Percentiles rank a stretch among this genome's conserved stretches.
Conservation (phyloP, 2,888 invertebrate genomes). For the Pseudococcus viburni region DNA sequence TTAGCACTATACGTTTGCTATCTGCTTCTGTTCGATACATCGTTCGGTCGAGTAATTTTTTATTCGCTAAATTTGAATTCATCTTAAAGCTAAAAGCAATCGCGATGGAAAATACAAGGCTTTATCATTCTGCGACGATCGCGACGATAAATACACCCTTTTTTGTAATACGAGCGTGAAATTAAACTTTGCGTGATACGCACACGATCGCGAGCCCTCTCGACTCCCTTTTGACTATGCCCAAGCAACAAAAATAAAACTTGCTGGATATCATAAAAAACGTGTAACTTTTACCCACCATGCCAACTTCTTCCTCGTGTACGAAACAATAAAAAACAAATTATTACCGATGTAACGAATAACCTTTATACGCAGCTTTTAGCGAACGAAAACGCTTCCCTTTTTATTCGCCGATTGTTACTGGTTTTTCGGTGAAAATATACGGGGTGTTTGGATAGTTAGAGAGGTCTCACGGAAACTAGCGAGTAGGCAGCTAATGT, state of each 20-base stretch:
- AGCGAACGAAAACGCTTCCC: neutral
- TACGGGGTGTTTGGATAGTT: no score
- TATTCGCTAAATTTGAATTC: slow-evolving; percentile 28
- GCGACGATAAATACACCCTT: neutral
- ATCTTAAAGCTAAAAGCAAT: neutral
- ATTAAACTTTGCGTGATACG: slow-evolving; percentile 37
- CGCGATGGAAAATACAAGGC: neutral
- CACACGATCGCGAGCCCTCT: neutral
- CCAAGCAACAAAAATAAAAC: slow-evolving; percentile 3
- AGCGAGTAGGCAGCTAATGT: no score
- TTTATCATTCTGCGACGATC: neutral
- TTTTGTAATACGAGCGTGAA: slow-evolving; percentile 30
- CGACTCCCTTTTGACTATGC: neutral
- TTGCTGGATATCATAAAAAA: neutral
- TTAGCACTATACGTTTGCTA: slow-evolving; percentile 33
- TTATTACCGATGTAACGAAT: slow-evolving; percentile 14
- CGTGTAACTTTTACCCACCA: neutral
- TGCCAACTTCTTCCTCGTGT: neutral
- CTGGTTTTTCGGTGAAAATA: no score
- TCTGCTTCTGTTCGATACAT: slow-evolving; percentile 28
- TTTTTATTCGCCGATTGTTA: neutral
- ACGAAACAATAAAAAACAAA: slow-evolving; percentile 20
- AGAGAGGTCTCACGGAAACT: no score
- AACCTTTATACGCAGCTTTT: neutral
- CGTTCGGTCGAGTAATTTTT: slow-evolving; percentile 39